A percentile compares a stretch with the other conserved stretches of the same genome.
Evolutionary conservation across 2,888 invertebrate species (phyloP).

Genomic region (Seira musarum): DNA sequence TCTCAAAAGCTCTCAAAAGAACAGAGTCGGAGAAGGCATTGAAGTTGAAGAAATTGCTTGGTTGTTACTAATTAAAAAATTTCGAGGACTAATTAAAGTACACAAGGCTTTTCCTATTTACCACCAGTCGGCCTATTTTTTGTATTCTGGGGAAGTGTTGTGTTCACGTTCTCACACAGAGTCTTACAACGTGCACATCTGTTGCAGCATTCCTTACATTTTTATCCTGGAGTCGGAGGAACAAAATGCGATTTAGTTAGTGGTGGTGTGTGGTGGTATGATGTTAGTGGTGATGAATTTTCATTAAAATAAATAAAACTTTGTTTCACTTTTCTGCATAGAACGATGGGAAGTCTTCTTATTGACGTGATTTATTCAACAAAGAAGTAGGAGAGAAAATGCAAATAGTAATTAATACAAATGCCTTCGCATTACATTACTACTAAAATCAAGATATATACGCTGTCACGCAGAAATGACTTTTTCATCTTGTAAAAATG

Average conservation of each 20-base stretch:
- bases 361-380: background rate
- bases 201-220: slow-evolving; percentile 41
- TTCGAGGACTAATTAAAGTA: slow-evolving; percentile 52
- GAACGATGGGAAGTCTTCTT: too few species aligned
- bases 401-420: background rate
- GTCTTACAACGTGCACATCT: slow-evolving; percentile 38
- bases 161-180: background rate
- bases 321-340: too few species aligned
- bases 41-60: slow-evolving; percentile 4
- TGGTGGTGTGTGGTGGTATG: background rate
- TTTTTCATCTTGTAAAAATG: background rate
- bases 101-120: slow-evolving; percentile 12
- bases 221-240: too few species aligned
- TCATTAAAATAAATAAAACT: background rate
- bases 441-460: background rate
- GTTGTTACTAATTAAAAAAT: slow-evolving; percentile 51
- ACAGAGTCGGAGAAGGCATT: background rate
- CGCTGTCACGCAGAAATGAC: background rate
- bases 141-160: background rate
- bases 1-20: background rate
- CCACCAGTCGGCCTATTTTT: background rate
- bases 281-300: background rate
- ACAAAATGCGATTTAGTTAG: background rate
- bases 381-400: background rate
- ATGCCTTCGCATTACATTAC: background rate